Evolutionary conservation across 2,113 vertebrate species (phyloP), one percentile per base, ranked within the genome.

Genomic region (Collichthys lucidus): DNA sequence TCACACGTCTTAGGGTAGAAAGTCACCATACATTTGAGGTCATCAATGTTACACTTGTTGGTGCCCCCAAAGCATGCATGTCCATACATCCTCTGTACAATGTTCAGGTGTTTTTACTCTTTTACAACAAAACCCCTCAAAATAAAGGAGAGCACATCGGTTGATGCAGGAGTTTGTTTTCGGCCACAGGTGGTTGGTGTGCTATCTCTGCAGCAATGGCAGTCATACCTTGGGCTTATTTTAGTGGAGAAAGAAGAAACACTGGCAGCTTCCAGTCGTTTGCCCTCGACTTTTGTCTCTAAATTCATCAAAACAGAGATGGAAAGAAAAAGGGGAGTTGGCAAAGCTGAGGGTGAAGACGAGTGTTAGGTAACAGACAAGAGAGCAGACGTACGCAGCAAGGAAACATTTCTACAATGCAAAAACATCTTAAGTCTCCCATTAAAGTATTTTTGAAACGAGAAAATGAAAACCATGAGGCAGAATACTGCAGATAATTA

Each of bases 211-310:
- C 73, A 75, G 84, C 71, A 17, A 46, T 78, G 88, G 77, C 74
- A 62, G 80, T 77, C 91, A 20, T 89, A 91, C 84, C 90, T 80
- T 80, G 77, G 79, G 22, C 73, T 77, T 84, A 88, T 86, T 93
- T 82, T 94, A 95, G 91, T 89, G 90, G 72, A 94, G 91, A 90
- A 94, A 93, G 93, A 94, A 92, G 91, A 95, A 95, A 94, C 93
- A 94, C 85, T 87, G 90, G 94, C 95, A 94, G 94, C 75, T 94
- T 91, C 94, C 94, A 73, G 88, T 71, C 78, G 84, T 92, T 92
- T 94, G 93, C 83, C 70, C 91, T 90, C 89, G 89, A 93, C 90
- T 90, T 94, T 92, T 95, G 86, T 89, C 84, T 95, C 94, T 94
- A 91, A 92, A 95, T 94, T 92, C 92, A 92, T 84, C 88, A 85